These are phyloP conservation scores for Polypedilum pembai DNA, from an alignment of 1,140 invertebrate genomes.

Conservation along the genomic window DNA sequence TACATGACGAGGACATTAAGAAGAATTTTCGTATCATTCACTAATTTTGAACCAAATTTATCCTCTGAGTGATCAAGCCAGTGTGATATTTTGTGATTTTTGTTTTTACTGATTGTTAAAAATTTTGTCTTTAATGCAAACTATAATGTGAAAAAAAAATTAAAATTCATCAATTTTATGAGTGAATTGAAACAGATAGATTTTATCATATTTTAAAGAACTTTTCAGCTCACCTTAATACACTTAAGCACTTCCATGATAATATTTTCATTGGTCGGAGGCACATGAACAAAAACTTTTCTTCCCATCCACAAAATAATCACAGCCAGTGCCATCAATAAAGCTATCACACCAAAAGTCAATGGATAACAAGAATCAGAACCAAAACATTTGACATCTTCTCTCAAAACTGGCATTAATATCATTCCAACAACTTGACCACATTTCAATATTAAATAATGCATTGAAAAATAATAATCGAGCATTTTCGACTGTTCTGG, in stretches of 20 bases:
- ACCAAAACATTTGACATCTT: conserved; percentile 51
- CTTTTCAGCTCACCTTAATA: neutral
- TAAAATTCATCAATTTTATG: too few species aligned
- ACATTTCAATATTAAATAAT: conserved; percentile 48
- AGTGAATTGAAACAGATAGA: too few species aligned
- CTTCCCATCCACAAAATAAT: neutral
- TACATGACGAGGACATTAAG: conserved; percentile 49
- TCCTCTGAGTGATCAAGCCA: conserved; percentile 61
- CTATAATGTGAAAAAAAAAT: neutral
- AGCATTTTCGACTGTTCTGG: neutral
- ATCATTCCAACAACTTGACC: conserved; percentile 54
- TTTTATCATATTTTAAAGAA: too few species aligned
- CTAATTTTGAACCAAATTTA: conserved; percentile 53
- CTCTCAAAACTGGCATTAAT: conserved; percentile 52
- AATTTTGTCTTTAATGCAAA: neutral
- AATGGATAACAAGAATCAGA: conserved; percentile 49
- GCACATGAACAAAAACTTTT: neutral
- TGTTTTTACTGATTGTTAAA: neutral
- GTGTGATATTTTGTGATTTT: neutral
- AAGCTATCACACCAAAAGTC: neutral
- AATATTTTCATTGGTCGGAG: neutral
- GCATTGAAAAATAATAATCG: neutral
- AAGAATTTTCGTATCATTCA: conserved; percentile 50
- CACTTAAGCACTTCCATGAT: neutral
- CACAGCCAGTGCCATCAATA: neutral